Evolutionary conservation across 2,113 vertebrate species (phyloP).

Genomic region (Bubo bubo): DNA sequence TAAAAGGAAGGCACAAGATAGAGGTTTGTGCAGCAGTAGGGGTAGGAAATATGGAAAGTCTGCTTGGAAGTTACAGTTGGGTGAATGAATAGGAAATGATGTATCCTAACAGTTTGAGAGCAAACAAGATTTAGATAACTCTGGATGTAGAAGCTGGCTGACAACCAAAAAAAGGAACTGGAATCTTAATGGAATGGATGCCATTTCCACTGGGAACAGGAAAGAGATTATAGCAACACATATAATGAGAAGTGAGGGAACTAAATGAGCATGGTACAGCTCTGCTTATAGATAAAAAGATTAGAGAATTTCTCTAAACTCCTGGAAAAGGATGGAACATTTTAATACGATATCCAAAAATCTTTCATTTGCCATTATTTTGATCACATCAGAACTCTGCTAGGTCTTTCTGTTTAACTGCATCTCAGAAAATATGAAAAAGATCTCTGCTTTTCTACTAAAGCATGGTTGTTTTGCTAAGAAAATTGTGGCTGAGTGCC

Average conservation of each 20-base stretch:
- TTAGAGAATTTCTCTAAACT: neutral
- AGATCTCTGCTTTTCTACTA: neutral
- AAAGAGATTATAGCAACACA: neutral
- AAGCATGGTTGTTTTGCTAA: neutral
- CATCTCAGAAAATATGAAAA: neutral
- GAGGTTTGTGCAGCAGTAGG: neutral
- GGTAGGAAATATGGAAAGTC: rapidly evolving
- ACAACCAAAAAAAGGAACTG: neutral
- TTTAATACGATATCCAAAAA: neutral
- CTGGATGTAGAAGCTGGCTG: neutral
- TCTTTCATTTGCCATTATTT: neutral
- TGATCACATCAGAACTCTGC: neutral
- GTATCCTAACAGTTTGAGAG: neutral
- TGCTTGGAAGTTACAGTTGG: neutral
- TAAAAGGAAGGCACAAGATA: neutral
- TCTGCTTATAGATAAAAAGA: neutral
- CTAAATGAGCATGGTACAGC: neutral
- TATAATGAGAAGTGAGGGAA: neutral
- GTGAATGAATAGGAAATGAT: neutral
- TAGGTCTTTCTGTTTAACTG: neutral
- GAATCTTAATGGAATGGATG: neutral
- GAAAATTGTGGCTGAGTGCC: neutral
- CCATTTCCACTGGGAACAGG: neutral
- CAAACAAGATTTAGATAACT: neutral
- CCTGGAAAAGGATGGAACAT: neutral